These are phyloP conservation scores for Phoeniculus purpureus DNA, from an alignment of 2,797 vertebrate genomes.

Conservation along the genomic window DNA sequence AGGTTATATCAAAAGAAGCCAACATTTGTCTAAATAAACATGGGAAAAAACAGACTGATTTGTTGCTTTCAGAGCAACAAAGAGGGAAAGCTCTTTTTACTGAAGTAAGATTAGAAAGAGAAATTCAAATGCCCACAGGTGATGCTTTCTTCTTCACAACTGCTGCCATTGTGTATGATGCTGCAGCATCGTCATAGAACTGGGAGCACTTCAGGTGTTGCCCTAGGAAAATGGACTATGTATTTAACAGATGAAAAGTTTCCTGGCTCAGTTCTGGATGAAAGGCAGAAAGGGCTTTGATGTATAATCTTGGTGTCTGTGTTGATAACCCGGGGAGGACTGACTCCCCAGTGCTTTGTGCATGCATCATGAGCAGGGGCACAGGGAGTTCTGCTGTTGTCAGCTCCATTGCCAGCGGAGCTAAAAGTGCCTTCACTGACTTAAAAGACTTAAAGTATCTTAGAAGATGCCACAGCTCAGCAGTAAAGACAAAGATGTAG, in stretches of 20 bases:
- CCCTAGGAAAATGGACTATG: neutral
- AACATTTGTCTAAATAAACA: neutral
- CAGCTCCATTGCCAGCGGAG: neutral
- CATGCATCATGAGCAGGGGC: neutral
- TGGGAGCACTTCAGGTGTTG: neutral
- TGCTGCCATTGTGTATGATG: rapidly evolving
- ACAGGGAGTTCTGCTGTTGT: neutral
- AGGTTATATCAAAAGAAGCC: neutral
- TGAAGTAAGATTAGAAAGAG: neutral
- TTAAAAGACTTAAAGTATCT: neutral
- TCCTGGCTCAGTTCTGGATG: neutral
- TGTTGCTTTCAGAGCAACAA: neutral
- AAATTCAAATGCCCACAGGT: neutral
- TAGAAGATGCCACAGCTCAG: neutral
- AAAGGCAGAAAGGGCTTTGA: neutral
- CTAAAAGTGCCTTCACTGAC: neutral
- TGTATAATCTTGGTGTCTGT: neutral
- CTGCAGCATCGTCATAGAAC: neutral
- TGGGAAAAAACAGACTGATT: neutral
- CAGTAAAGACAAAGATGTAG: neutral
- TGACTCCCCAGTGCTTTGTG: neutral
- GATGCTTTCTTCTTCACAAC: neutral
- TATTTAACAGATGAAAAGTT: neutral
- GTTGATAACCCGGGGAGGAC: neutral
- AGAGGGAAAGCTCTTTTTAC: neutral